A percentile compares a stretch with the other conserved stretches of the same genome.
Evolutionary conservation across 1,140 invertebrate genomes (phyloP).

Genomic region (Monomorium pharaonis): DNA sequence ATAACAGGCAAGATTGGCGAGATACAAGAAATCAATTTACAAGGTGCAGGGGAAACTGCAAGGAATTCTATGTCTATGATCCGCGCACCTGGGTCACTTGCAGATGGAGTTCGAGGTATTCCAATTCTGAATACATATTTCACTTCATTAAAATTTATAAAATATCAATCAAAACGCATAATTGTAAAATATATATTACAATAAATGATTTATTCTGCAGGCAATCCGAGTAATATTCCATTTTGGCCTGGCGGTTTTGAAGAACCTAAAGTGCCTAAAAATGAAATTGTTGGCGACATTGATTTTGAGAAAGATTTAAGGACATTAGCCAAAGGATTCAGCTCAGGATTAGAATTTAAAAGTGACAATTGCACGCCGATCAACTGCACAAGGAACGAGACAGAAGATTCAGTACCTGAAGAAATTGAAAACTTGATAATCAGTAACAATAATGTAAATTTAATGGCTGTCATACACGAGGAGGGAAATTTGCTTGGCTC

Average conservation of each 20-base stretch:
- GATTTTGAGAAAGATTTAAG: slow-evolving; percentile 87
- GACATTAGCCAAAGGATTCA: slow-evolving; percentile 88
- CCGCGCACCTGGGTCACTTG: slow-evolving; percentile 87
- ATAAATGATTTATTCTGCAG: slow-evolving; percentile 74
- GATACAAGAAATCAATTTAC: slow-evolving; percentile 88
- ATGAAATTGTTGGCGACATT: slow-evolving; percentile 73
- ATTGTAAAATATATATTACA: not conserved
- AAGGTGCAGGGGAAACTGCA: slow-evolving; percentile 88
- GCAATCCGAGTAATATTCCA: slow-evolving; percentile 90
- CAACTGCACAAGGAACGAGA: slow-evolving; percentile 40
- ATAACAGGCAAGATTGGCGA: slow-evolving; percentile 89
- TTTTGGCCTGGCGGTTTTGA: slow-evolving; percentile 94
- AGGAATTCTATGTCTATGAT: slow-evolving; percentile 92
- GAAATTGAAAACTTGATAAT: slow-evolving; percentile 33
- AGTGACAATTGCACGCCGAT: slow-evolving; percentile 84
- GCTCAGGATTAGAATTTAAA: slow-evolving; percentile 86
- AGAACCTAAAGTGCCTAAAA: slow-evolving; percentile 84
- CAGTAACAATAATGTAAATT: slow-evolving; percentile 75
- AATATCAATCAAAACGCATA: not conserved
- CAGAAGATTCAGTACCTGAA: not conserved
- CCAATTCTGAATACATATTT: not conserved
- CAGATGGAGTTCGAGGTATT: slow-evolving; percentile 86
- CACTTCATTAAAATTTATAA: slow-evolving; percentile 25
- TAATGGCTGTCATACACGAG: slow-evolving; percentile 77
- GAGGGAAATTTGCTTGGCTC: slow-evolving; percentile 71